Conservation (phyloP, 2,888 invertebrate genomes). For the Andrena hattorfiana region DNA sequence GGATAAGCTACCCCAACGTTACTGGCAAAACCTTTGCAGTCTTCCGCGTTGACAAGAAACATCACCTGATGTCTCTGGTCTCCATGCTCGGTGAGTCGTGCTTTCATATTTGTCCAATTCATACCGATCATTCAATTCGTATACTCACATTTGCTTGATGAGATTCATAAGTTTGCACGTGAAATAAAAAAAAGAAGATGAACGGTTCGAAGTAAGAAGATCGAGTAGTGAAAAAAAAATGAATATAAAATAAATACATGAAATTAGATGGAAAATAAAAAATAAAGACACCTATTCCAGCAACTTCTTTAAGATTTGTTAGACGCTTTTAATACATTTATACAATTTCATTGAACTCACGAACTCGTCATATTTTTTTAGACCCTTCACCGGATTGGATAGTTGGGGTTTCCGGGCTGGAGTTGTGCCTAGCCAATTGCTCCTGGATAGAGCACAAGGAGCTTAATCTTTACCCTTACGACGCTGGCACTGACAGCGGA, state of each 20-base stretch:
- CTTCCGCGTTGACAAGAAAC: slow-evolving; percentile 93
- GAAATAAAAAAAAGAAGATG: too few species aligned
- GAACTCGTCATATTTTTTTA: slow-evolving; percentile 75
- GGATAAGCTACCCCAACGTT: slow-evolving; percentile 95
- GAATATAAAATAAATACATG: too few species aligned
- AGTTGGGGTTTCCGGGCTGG: slow-evolving; percentile 95
- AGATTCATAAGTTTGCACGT: too few species aligned
- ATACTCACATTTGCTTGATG: too few species aligned
- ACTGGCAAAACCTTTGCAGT: slow-evolving; percentile 93
- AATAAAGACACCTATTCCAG: too few species aligned
- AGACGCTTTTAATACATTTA: too few species aligned
- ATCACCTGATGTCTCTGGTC: slow-evolving; percentile 94
- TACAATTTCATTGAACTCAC: too few species aligned
- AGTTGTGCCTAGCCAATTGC: slow-evolving; percentile 95
- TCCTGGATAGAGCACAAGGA: slow-evolving; percentile 94
- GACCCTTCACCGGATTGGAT: slow-evolving; percentile 99
- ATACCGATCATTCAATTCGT: not conserved
- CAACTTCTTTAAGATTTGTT: too few species aligned
- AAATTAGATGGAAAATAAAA: too few species aligned
- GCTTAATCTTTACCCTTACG: slow-evolving; percentile 96
- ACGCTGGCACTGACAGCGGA: slow-evolving; percentile 98
- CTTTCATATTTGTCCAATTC: not conserved
- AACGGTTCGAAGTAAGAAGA: too few species aligned
- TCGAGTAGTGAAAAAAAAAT: too few species aligned
- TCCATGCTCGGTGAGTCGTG: slow-evolving; percentile 91